These are phyloP conservation scores for Halictus rubicundus DNA, from an alignment of 1,140 invertebrate genomes.

Conservation along the genomic window DNA sequence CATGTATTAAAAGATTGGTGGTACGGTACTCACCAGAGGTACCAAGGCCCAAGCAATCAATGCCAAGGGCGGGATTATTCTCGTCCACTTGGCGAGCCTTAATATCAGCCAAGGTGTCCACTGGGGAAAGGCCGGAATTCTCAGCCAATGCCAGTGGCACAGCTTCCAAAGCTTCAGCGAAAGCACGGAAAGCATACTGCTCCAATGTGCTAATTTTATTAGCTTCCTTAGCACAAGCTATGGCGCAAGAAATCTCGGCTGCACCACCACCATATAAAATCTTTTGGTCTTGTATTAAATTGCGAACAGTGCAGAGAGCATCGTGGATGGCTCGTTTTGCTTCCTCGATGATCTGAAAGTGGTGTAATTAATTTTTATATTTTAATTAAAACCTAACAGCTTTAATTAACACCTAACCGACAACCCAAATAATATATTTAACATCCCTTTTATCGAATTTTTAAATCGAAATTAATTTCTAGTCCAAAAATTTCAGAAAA, in stretches of 20 bases:
- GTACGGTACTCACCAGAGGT: slow-evolving; percentile 83
- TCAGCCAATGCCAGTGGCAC: slow-evolving; percentile 98
- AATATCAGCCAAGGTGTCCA: slow-evolving; percentile 95
- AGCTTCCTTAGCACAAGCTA: slow-evolving; percentile 93
- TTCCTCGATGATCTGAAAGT: slow-evolving; percentile 93
- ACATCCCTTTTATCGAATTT: too few relatives aligned
- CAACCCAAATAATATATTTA: too few relatives aligned
- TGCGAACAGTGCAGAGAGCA: slow-evolving; percentile 98
- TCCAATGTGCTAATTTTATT: slow-evolving; percentile 96
- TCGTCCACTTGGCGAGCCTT: slow-evolving; percentile 94
- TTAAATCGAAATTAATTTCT: too few relatives aligned
- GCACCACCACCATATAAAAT: slow-evolving; percentile 99
- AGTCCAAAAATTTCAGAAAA: too few relatives aligned
- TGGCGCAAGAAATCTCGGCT: slow-evolving; percentile 96
- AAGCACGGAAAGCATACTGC: slow-evolving; percentile 98
- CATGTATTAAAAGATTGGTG: too few relatives aligned
- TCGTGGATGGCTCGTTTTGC: slow-evolving; percentile 99
- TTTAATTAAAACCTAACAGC: slow-evolving; percentile 1
- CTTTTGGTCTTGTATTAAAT: slow-evolving; percentile 94
- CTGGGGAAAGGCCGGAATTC: slow-evolving; percentile 96
- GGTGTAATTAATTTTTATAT: not conserved
- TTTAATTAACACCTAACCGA: too few relatives aligned
- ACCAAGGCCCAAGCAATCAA: slow-evolving; percentile 96
- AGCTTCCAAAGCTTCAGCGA: slow-evolving; percentile 96
- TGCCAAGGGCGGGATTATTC: slow-evolving; percentile 93